phyloP scores from a whole-genome alignment of 2,797 vertebrate genomes.

The Nannoperca obscura region DNA sequence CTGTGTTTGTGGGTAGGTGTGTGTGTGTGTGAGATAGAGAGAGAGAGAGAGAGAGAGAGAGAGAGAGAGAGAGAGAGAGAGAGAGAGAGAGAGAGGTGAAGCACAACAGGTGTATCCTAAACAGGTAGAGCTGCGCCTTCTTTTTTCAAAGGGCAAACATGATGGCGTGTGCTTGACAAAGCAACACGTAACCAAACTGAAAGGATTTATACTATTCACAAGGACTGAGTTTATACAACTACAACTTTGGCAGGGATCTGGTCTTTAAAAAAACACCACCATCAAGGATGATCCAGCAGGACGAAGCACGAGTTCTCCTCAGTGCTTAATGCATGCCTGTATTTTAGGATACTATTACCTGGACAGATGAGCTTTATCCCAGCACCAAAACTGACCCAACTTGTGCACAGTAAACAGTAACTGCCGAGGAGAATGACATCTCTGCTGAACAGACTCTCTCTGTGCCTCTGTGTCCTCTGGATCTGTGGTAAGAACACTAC shows the following conservation, averaged over 20 bases:
- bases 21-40: background rate
- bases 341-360: conserved; percentile 38
- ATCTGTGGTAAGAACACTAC: conserved; percentile 68
- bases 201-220: conserved; percentile 28
- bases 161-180: conserved; percentile 50
- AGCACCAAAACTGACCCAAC: conserved; percentile 29
- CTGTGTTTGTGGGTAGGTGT: background rate
- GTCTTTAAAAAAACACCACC: background rate
- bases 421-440: conserved; percentile 71
- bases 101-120: conserved; percentile 77
- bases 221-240: conserved; percentile 7
- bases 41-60: conserved; percentile 17
- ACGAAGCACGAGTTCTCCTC: conserved; percentile 40
- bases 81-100: conserved; percentile 23
- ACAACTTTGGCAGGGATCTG: conserved; percentile 6
- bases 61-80: conserved; percentile 24
- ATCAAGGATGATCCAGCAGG: conserved; percentile 36
- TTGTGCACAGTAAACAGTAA: conserved; percentile 24
- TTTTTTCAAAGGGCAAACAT: conserved; percentile 27
- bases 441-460: conserved; percentile 46
- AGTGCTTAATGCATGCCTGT: conserved; percentile 16
- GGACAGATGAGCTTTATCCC: conserved; percentile 56
- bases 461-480: conserved; percentile 60
- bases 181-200: conserved; percentile 2
- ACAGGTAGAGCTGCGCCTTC: conserved; percentile 65